Conservation (phyloP, 2,113 vertebrate species). For the Notothenia rossii region DNA sequence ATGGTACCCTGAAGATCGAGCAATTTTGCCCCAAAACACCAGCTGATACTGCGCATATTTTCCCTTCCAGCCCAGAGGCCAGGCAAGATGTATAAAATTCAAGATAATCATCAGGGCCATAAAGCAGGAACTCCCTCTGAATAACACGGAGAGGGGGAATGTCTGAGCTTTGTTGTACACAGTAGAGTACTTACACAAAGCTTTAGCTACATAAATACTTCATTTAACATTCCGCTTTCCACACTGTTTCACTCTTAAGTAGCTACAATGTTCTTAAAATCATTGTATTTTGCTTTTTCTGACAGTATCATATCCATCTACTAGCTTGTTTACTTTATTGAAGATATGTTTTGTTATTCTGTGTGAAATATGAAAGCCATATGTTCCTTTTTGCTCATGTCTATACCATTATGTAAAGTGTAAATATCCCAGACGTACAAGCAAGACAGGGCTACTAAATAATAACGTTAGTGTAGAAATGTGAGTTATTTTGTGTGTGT, state of each 20-base stretch:
- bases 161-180: conserved; percentile 20
- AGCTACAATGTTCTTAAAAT: neutral
- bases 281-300: neutral
- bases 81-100: conserved; percentile 21
- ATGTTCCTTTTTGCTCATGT: neutral
- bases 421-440: neutral
- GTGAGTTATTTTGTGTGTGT: neutral
- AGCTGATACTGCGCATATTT: conserved; percentile 36
- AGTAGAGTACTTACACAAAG: neutral
- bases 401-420: neutral
- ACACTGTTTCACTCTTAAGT: neutral
- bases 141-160: neutral
- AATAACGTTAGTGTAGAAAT: no score
- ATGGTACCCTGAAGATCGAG: conserved; percentile 35
- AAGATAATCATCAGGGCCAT: conserved; percentile 63
- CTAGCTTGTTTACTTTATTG: neutral
- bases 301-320: neutral
- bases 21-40: conserved; percentile 29
- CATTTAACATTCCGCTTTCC: neutral
- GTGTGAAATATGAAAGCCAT: neutral
- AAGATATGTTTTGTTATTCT: neutral
- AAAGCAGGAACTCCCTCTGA: conserved; percentile 34
- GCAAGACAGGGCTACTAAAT: neutral
- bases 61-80: conserved; percentile 30
- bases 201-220: no score